These are phyloP conservation scores for Xyrauchen texanus DNA, from an alignment of 2,113 vertebrate genomes.

Conservation along the genomic window DNA sequence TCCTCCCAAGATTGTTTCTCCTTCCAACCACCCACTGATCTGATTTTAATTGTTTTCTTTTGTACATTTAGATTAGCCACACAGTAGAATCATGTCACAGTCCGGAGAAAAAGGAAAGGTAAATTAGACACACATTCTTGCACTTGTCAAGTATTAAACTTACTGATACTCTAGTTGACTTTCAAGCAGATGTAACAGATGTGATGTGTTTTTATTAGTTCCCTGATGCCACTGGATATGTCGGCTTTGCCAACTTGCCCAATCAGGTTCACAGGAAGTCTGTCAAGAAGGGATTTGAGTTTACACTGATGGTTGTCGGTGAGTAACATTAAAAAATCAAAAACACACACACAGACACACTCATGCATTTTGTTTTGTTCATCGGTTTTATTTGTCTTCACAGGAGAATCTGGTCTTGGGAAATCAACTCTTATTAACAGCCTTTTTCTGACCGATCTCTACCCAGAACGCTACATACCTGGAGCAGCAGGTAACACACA, in stretches of 20 bases:
- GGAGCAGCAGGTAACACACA: slow-evolving; percentile 77
- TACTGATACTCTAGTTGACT: too few relatives aligned
- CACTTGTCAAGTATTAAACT: too few relatives aligned
- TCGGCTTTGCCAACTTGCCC: slow-evolving; percentile 86
- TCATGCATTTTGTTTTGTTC: neutral
- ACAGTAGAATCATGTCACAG: slow-evolving; percentile 76
- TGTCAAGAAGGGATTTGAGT: slow-evolving; percentile 90
- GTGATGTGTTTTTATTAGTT: slow-evolving; percentile 63
- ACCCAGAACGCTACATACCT: slow-evolving; percentile 83
- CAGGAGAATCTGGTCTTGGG: slow-evolving; percentile 84
- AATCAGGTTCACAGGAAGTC: slow-evolving; percentile 90
- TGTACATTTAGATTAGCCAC: slow-evolving; percentile 40
- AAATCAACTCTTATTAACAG: slow-evolving; percentile 88
- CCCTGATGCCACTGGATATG: slow-evolving; percentile 81
- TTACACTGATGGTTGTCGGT: slow-evolving; percentile 86
- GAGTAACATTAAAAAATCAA: slow-evolving; percentile 58
- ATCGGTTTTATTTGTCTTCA: neutral
- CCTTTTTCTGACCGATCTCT: slow-evolving; percentile 83
- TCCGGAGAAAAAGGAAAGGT: slow-evolving; percentile 86
- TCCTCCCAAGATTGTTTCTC: too few relatives aligned
- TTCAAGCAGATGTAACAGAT: neutral
- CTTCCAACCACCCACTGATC: too few relatives aligned
- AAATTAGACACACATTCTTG: slow-evolving; percentile 45
- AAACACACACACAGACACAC: neutral
- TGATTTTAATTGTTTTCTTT: neutral